Evolutionary conservation across 2,113 vertebrate species (phyloP).

Genomic region (Scopus umbretta): DNA sequence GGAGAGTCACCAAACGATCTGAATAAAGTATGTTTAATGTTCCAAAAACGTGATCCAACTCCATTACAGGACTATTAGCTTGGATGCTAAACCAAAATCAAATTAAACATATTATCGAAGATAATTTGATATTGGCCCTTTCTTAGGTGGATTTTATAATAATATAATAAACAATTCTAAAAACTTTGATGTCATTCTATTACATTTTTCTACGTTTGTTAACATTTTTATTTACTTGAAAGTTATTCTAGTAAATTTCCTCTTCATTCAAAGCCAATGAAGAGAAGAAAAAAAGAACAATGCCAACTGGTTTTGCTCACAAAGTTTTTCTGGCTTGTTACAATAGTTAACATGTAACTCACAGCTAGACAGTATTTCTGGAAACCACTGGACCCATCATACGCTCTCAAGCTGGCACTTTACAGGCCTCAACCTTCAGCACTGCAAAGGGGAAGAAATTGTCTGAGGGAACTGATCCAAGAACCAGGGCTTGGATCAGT

Average conservation of each 20-base stretch:
- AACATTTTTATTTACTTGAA: background rate
- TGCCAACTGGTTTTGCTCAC: background rate
- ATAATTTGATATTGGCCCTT: background rate
- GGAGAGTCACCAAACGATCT: constrained; percentile 86
- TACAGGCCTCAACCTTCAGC: background rate
- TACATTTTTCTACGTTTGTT: background rate
- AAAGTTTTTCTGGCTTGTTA: background rate
- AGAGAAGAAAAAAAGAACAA: background rate
- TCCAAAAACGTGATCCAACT: constrained; percentile 87
- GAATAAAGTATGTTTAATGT: constrained; percentile 91
- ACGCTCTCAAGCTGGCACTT: background rate
- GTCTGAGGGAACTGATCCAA: background rate
- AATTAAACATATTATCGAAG: background rate
- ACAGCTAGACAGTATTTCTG: background rate
- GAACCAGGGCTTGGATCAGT: background rate
- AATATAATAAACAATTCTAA: background rate
- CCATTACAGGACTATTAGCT: constrained; percentile 89
- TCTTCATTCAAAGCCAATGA: background rate
- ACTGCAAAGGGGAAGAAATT: background rate
- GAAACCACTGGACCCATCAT: background rate
- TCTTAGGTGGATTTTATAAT: background rate
- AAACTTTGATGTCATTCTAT: background rate
- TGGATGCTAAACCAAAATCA: constrained; percentile 79
- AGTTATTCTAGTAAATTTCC: background rate
- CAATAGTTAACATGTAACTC: background rate